Percentiles rank a stretch among this genome's conserved stretches.
phyloP scores from a whole-genome alignment of 2,888 invertebrate species.

The Galerucella calmariensis region DNA sequence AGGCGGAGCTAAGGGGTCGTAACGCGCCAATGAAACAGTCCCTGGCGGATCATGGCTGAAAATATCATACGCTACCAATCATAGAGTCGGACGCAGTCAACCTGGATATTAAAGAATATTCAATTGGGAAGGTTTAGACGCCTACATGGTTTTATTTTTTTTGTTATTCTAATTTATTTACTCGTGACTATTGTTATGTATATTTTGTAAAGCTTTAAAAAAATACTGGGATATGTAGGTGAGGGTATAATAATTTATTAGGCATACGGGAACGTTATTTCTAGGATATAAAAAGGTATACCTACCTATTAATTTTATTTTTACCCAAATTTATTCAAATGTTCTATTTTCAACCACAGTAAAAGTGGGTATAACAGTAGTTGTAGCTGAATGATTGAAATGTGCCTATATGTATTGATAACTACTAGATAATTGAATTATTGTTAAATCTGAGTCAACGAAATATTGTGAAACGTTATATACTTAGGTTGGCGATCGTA shows the following conservation, averaged over 20 bases:
- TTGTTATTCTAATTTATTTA: conserved; percentile 43
- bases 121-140: conserved; percentile 45
- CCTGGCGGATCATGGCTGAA: conserved; percentile 57
- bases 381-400: too few species aligned
- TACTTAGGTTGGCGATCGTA: too few species aligned
- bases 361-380: too few species aligned
- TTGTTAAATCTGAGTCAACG: too few species aligned
- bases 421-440: too few species aligned
- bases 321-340: too few species aligned
- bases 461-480: too few species aligned
- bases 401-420: too few species aligned
- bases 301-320: too few species aligned
- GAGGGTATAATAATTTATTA: conserved; percentile 23
- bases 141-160: conserved; percentile 38
- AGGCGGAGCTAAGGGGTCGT: conserved; percentile 43
- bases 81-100: conserved; percentile 34
- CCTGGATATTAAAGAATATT: conserved; percentile 50
- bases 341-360: too few species aligned
- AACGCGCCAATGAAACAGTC: conserved; percentile 50
- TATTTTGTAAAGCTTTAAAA: conserved; percentile 36
- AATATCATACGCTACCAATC: conserved; percentile 49
- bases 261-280: not conserved
- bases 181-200: conserved; percentile 39
- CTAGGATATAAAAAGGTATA: not conserved
- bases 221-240: conserved; percentile 15